A percentile compares a stretch with the other conserved stretches of the same genome.
Evolutionary conservation across 2,113 vertebrate genomes (phyloP).

Genomic region (Paradoxurus hermaphroditus): DNA sequence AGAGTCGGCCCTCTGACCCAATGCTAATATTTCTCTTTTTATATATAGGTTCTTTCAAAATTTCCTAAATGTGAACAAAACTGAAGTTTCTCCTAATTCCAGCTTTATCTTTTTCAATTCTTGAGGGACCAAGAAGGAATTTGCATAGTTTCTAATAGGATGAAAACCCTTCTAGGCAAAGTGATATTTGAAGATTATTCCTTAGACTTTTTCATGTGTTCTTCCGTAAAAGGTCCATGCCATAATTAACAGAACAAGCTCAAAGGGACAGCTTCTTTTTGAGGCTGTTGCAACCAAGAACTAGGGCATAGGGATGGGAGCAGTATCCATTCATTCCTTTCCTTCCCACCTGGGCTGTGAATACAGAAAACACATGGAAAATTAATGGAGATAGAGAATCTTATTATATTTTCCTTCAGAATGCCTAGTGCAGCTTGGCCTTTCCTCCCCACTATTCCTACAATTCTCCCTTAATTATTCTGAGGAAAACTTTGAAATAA

Average conservation of each 20-base stretch:
- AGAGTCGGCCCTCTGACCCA: background rate
- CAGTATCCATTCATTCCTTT: background rate
- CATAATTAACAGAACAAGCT: background rate
- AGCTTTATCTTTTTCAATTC: background rate
- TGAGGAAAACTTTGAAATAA: constrained; percentile 33
- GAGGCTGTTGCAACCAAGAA: background rate
- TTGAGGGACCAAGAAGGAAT: background rate
- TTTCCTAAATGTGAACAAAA: background rate
- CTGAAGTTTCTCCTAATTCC: background rate
- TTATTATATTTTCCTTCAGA: constrained; percentile 5
- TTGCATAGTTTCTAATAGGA: background rate
- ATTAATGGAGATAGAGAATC: background rate
- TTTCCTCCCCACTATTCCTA: background rate
- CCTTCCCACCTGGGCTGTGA: background rate
- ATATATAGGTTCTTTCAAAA: background rate
- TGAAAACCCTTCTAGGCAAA: background rate
- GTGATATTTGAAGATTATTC: background rate
- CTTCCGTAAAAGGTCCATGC: background rate
- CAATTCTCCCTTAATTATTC: constrained; percentile 11
- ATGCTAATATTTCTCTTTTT: background rate
- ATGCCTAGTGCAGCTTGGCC: background rate
- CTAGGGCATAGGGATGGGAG: no score
- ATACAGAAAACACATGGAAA: background rate
- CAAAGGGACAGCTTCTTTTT: background rate
- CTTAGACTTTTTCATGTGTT: background rate